These are phyloP conservation scores for Tetheella fluctuosa DNA, from an alignment of 2,888 invertebrate genomes.

Conservation along the genomic window DNA sequence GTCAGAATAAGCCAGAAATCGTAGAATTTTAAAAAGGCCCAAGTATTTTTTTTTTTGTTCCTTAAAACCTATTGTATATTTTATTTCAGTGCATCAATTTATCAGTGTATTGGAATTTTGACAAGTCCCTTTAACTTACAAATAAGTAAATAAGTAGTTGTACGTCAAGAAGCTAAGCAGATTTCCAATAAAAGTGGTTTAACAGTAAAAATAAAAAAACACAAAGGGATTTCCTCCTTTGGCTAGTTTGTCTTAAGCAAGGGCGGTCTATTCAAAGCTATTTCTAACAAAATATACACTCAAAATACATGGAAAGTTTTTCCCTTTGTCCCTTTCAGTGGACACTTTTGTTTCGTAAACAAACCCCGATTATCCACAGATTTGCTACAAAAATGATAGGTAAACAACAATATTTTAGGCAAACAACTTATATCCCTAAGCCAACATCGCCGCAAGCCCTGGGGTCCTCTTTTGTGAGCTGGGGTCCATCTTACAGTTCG, in stretches of 20 bases:
- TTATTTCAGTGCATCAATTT: background rate
- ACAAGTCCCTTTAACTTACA: background rate
- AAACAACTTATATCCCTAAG: conserved; percentile 77
- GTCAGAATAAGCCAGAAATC: too few relatives aligned
- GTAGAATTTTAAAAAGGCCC: too few relatives aligned
- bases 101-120: background rate
- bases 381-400: conserved; percentile 76
- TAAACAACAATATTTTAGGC: conserved; percentile 80
- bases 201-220: conserved; percentile 5
- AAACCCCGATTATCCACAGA: conserved; percentile 74
- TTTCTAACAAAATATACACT: conserved; percentile 36
- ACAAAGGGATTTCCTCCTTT: conserved; percentile 7
- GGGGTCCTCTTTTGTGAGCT: conserved; percentile 60
- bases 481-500: conserved; percentile 71
- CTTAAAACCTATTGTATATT: too few relatives aligned
- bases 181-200: conserved; percentile 12
- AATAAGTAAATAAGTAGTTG: background rate
- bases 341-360: conserved; percentile 66
- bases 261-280: conserved; percentile 15
- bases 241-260: too few relatives aligned
- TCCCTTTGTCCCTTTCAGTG: conserved; percentile 57
- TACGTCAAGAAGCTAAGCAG: conserved; percentile 6
- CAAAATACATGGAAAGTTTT: conserved; percentile 37
- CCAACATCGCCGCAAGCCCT: conserved; percentile 64
- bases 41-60: too few relatives aligned